Evolutionary conservation across 2,797 vertebrate genomes (phyloP).

Genomic region (Anguilla obscura): DNA sequence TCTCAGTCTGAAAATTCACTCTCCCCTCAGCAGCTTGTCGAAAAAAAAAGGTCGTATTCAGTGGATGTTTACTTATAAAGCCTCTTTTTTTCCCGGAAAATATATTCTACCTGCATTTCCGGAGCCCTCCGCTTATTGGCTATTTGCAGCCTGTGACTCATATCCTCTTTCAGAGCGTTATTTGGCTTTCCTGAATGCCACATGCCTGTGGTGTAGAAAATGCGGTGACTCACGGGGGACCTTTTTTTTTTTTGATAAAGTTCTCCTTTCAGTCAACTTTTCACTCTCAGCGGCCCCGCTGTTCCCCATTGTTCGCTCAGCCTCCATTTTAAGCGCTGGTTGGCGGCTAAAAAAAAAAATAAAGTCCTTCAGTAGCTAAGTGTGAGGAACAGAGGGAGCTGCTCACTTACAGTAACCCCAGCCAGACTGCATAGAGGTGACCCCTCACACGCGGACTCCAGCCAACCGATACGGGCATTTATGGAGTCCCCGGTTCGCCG

Average conservation of each 20-base stretch:
- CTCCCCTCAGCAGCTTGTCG: neutral
- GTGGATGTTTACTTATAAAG: neutral
- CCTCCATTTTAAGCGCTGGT: slow-evolving; percentile 34
- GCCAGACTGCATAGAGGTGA: neutral
- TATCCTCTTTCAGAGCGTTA: slow-evolving; percentile 38
- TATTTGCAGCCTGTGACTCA: neutral
- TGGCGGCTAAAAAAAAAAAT: slow-evolving; percentile 34
- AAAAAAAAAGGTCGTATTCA: neutral
- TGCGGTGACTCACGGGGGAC: slow-evolving; percentile 44
- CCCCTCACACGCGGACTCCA: slow-evolving; percentile 19
- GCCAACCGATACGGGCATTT: slow-evolving; percentile 47
- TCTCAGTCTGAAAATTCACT: neutral
- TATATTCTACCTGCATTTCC: neutral
- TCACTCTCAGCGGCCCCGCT: slow-evolving; percentile 57
- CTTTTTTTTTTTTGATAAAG: slow-evolving; percentile 46
- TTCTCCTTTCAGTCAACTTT: slow-evolving; percentile 48
- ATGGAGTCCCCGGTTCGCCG: slow-evolving; percentile 30
- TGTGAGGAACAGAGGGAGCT: slow-evolving; percentile 58
- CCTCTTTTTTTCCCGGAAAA: neutral
- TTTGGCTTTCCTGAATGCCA: slow-evolving; percentile 55
- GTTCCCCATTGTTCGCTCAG: slow-evolving; percentile 51
- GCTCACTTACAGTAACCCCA: slow-evolving; percentile 13
- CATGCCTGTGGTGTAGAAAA: slow-evolving; percentile 53
- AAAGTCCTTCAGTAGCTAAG: slow-evolving; percentile 51
- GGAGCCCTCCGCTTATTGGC: neutral